These are phyloP conservation scores for Musca domestica DNA, from an alignment of 1,140 invertebrate species.

Conservation along the genomic window DNA sequence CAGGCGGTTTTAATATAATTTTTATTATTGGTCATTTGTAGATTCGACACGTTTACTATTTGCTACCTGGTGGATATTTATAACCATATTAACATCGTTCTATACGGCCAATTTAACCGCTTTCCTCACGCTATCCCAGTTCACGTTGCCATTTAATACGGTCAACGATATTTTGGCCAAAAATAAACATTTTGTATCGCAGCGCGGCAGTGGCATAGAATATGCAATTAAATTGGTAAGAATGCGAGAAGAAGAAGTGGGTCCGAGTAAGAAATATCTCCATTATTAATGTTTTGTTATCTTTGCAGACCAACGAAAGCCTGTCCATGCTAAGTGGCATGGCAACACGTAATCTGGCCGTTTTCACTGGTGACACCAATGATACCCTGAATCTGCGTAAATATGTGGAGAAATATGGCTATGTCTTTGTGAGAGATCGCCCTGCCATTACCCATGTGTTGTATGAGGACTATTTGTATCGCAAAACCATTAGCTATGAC, in stretches of 20 bases:
- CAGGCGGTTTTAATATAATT: not conserved
- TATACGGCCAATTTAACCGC: constrained; percentile 90
- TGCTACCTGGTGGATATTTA: constrained; percentile 90
- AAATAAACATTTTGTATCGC: constrained; percentile 66
- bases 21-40: constrained; percentile 51
- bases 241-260: not conserved
- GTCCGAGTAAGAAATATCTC: too few species aligned
- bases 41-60: constrained; percentile 80
- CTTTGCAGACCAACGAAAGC: constrained; percentile 42
- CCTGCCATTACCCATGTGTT: constrained; percentile 65
- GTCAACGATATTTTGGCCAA: constrained; percentile 68
- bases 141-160: constrained; percentile 72
- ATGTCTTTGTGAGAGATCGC: constrained; percentile 67
- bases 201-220: constrained; percentile 66
- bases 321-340: constrained; percentile 43
- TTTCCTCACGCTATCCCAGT: constrained; percentile 79
- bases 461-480: constrained; percentile 66
- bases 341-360: constrained; percentile 44
- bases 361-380: constrained; percentile 42
- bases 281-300: not conserved
- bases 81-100: constrained; percentile 83
- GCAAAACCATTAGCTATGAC: constrained; percentile 57
- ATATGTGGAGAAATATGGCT: constrained; percentile 55
- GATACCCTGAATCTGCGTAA: constrained; percentile 55
- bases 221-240: constrained; percentile 64